Base-by-base conservation (phyloP, 2,888 invertebrate species). In the Drosophila paranaensis region DNA sequence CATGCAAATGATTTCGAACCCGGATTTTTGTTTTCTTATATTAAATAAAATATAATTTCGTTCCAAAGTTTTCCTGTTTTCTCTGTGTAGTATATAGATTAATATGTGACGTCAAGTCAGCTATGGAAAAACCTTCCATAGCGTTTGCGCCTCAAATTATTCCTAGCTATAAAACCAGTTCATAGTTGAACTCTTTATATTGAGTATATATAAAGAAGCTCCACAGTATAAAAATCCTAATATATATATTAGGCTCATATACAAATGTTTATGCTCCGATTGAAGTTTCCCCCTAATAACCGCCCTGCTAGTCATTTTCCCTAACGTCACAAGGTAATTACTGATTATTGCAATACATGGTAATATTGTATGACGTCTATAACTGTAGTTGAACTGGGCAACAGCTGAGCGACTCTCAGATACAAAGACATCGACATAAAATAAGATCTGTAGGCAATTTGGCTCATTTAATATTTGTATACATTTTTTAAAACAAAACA, bases 51-150 rank as follows among this genome's bases (percentile, higher is more conserved):
- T 50, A 10, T 53, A 53, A 14, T 35, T 20, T 14, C 2, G 14
- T 53, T 53, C 3, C 51, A 37, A 53, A 53, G 37, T 25, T 25
- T 53, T 37, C 35, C 51, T 51, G 20, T 8, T 14, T 35, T 20
- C 20, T 51, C 2, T 50, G n/a, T 27, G n/a, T 25, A 10, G 11
- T 20, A 11, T n/a, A 25, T 14, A 46, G 25, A 40, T 27, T 55
- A 42, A 11, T 6, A 9, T 14, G 14, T 73, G 54, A 63, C 57
- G 64, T 69, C 46, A 70, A 60, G 14, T 46, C 33, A 27, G 13
- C 9, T 53, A 16, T 20, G 37, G 40, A 25, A 53, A 60, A 69
- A 40, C 45, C 25, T 67, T 42, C 37, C 16, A 54, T 27, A 27
- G 27, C 27, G 5, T 27, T 27, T 27, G 27, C 27, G 27, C 4